These are phyloP conservation scores for Neopipo cinnamomea DNA, from an alignment of 2,113 vertebrate species.

Conservation along the genomic window DNA sequence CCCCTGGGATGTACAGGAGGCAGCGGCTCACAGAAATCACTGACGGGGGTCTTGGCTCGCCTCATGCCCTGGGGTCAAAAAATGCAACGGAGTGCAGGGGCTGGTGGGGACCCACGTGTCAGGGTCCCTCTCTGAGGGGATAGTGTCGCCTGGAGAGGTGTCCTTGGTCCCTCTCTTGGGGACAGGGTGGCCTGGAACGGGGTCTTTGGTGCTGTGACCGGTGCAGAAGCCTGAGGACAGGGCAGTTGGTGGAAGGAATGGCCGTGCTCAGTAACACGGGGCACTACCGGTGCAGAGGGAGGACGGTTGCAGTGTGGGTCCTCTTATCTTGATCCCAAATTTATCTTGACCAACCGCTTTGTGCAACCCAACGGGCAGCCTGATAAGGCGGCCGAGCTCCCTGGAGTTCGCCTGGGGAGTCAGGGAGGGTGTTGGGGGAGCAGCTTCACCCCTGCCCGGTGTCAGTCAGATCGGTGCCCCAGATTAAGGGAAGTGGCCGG, in stretches of 20 bases:
- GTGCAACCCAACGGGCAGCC: neutral
- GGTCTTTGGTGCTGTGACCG: neutral
- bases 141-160: neutral
- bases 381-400: neutral
- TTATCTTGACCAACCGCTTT: neutral
- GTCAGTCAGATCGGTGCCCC: accelerated
- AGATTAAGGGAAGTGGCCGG: slow-evolving; percentile 2
- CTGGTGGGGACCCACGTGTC: neutral
- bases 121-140: neutral
- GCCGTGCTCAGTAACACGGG: neutral
- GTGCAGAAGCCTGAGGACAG: neutral
- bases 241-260: neutral
- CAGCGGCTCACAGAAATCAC: accelerated
- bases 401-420: accelerated
- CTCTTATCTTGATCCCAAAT: neutral
- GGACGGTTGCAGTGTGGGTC: neutral
- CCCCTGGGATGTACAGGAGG: neutral
- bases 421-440: neutral
- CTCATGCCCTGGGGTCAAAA: neutral
- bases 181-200: neutral
- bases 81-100: neutral
- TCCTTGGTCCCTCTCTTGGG: neutral
- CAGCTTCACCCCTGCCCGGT: accelerated
- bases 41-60: neutral
- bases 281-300: accelerated